These are phyloP conservation scores for Elysia crispata DNA, from an alignment of 2,888 invertebrate genomes.

Conservation along the genomic window DNA sequence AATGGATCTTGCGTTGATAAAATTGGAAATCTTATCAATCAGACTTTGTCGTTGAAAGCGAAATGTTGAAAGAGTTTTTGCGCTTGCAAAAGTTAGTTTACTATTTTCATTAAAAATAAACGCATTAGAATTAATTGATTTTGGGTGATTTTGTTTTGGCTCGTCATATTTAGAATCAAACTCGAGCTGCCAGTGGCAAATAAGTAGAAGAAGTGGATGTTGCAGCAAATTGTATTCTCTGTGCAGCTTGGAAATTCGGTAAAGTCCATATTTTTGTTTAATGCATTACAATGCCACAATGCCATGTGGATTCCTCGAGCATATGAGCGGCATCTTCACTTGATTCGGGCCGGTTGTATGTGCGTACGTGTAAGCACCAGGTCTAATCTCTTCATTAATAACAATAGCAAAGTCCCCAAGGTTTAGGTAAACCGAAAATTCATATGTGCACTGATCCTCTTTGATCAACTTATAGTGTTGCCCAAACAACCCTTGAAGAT, in stretches of 20 bases:
- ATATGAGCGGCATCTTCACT: not conserved
- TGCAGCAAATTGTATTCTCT: not conserved
- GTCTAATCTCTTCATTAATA: not conserved
- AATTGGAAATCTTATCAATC: no score
- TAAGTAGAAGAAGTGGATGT: constrained; percentile 26
- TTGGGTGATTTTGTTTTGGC: no score
- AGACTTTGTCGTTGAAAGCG: no score
- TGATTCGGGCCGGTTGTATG: not conserved
- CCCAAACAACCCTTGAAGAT: not conserved
- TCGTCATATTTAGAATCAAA: no score
- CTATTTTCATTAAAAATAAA: no score
- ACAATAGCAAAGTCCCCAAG: not conserved
- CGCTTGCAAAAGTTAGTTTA: no score
- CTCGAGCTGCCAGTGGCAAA: no score
- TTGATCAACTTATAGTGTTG: not conserved
- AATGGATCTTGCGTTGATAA: no score
- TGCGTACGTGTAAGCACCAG: not conserved
- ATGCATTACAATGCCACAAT: not conserved
- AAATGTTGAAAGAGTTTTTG: no score
- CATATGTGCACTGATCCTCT: not conserved
- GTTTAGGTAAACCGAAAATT: not conserved
- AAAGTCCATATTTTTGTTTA: not conserved
- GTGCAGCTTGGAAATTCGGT: not conserved
- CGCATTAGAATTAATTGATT: no score
- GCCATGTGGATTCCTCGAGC: not conserved